These are phyloP conservation scores for Galago senegalensis DNA, from an alignment of 2,797 vertebrate genomes.

Conservation along the genomic window DNA sequence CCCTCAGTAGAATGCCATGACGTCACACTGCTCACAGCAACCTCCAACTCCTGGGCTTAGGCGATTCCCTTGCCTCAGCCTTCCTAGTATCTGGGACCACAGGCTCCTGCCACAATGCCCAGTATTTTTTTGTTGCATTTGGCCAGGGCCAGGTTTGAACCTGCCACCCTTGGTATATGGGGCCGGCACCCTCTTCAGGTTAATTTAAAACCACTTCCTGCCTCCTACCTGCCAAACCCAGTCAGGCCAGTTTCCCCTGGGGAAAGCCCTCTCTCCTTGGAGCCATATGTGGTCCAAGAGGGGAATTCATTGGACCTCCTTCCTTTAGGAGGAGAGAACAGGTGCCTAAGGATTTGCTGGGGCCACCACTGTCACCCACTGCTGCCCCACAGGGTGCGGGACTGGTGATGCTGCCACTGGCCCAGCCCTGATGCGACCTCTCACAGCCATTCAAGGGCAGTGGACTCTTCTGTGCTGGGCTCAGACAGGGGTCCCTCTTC, in stretches of 20 bases:
- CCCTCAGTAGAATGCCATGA: too few species aligned
- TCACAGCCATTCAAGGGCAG: background rate
- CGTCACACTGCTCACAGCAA: too few species aligned
- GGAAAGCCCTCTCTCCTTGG: background rate
- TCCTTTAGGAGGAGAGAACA: background rate
- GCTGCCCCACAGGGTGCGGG: fast-evolving
- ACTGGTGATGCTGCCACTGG: background rate
- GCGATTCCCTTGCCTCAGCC: too few species aligned
- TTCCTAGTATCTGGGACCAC: too few species aligned
- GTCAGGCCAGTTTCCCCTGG: background rate
- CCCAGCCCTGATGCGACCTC: too few species aligned
- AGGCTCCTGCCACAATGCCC: too few species aligned
- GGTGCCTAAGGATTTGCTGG: too few species aligned
- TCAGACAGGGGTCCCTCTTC: background rate
- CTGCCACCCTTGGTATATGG: too few species aligned
- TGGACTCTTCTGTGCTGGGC: background rate
- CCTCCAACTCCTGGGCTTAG: too few species aligned
- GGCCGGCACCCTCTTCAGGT: background rate
- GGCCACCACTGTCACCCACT: background rate
- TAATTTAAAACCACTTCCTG: background rate
- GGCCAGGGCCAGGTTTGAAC: too few species aligned
- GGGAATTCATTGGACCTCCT: background rate
- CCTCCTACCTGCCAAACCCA: background rate
- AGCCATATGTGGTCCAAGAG: background rate
- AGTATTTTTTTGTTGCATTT: too few species aligned